Conservation (phyloP, 2,888 invertebrate genomes). For the Perdita meconis region DNA sequence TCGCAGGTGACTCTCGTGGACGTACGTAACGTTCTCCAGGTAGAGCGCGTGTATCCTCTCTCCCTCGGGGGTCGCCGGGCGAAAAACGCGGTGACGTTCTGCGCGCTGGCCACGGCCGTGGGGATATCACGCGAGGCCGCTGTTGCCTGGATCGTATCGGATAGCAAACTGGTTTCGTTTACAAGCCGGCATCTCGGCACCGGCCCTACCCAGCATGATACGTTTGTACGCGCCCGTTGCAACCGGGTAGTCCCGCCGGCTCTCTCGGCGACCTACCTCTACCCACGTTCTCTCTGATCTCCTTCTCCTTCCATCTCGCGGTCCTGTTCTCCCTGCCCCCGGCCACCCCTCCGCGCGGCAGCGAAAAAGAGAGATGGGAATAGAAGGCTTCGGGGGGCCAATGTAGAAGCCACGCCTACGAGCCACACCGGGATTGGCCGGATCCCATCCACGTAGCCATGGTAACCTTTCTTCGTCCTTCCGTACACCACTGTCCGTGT, state of each 20-base stretch:
- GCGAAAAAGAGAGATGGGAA: conserved; percentile 51
- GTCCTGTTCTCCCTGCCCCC: conserved; percentile 42
- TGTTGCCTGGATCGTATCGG: conserved; percentile 84
- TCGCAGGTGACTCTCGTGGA: conserved; percentile 41
- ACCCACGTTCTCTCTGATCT: conserved; percentile 55
- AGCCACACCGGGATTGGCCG: conserved; percentile 85
- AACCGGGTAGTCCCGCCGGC: conserved; percentile 77
- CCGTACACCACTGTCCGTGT: conserved; percentile 68
- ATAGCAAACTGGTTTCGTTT: conserved; percentile 84
- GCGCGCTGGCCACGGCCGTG: conserved; percentile 59
- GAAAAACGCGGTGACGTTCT: conserved; percentile 64
- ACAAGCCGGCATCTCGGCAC: conserved; percentile 84
- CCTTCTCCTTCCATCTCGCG: conserved; percentile 15
- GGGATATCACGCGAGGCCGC: conserved; percentile 77
- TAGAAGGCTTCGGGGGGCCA: conserved; percentile 66
- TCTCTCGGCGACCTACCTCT: conserved; percentile 71
- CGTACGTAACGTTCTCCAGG: conserved; percentile 60
- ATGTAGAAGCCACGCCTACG: conserved; percentile 83
- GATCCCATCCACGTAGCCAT: conserved; percentile 86
- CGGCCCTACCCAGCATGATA: conserved; percentile 84
- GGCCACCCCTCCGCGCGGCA: background rate
- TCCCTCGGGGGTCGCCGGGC: conserved; percentile 55
- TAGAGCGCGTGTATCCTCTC: conserved; percentile 60
- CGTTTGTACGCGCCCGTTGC: conserved; percentile 82
- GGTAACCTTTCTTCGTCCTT: conserved; percentile 81